A percentile compares a stretch with the other conserved stretches of the same genome.
phyloP scores from a whole-genome alignment of 2,797 vertebrate species.

The Triplophysa bombifrons region DNA sequence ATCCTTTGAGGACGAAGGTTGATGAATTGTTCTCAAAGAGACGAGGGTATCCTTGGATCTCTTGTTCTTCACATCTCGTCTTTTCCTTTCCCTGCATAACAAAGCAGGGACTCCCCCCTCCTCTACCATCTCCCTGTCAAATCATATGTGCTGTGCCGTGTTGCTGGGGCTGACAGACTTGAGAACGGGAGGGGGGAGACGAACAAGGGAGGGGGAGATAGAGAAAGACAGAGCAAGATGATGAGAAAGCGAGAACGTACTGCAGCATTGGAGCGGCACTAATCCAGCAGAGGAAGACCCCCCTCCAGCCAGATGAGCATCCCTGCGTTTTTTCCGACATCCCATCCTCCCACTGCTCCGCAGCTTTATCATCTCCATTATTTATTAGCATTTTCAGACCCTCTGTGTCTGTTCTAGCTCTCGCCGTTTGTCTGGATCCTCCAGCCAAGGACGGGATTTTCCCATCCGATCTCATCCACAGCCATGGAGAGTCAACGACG shows the following conservation, averaged over 20 bases:
- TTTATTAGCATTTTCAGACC: conserved; percentile 72
- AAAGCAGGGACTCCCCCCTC: conserved; percentile 72
- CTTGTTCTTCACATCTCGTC: conserved; percentile 8
- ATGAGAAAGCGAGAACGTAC: conserved; percentile 53
- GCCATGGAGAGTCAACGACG: conserved; percentile 69
- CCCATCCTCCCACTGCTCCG: conserved; percentile 49
- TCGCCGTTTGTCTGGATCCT: conserved; percentile 62
- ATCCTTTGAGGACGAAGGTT: conserved; percentile 10
- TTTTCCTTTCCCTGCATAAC: conserved; percentile 43
- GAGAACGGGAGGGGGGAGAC: conserved; percentile 48
- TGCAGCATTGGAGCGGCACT: conserved; percentile 72
- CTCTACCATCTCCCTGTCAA: conserved; percentile 82
- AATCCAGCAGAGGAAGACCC: conserved; percentile 79
- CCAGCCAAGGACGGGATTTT: conserved; percentile 58
- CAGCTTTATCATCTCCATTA: conserved; percentile 72
- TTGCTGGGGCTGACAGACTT: conserved; percentile 74
- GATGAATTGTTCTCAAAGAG: conserved; percentile 16
- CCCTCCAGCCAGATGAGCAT: conserved; percentile 80
- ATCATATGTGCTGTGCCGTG: conserved; percentile 78
- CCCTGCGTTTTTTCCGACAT: conserved; percentile 61
- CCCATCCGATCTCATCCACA: conserved; percentile 33
- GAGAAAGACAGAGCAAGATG: conserved; percentile 43
- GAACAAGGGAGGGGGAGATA: neutral
- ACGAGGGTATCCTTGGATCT: conserved; percentile 45
- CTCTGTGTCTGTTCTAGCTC: conserved; percentile 65